These are phyloP conservation scores for Drosophila paranaensis DNA, from an alignment of 2,888 invertebrate species.

Conservation along the genomic window DNA sequence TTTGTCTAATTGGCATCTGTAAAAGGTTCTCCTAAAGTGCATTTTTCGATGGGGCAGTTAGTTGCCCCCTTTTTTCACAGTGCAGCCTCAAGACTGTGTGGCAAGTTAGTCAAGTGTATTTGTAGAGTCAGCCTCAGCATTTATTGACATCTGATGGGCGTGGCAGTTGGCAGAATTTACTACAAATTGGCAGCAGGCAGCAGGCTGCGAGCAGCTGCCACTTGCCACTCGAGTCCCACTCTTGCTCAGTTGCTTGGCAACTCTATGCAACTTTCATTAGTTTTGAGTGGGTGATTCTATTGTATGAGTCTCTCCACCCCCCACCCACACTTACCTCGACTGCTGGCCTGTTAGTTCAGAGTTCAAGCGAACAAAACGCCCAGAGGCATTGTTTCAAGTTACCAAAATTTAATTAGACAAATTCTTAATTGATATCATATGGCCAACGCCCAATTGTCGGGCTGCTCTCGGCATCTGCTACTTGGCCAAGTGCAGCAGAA, in stretches of 20 bases:
- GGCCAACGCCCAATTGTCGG: conserved; percentile 65
- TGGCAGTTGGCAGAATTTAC: conserved; percentile 70
- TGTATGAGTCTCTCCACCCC: conserved; percentile 19
- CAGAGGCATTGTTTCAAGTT: conserved; percentile 73
- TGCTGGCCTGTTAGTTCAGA: conserved; percentile 33
- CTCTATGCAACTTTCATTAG: conserved; percentile 66
- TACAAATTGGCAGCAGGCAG: conserved; percentile 69
- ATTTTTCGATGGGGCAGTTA: conserved; percentile 13
- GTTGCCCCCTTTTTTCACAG: background rate
- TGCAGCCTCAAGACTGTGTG: conserved; percentile 35
- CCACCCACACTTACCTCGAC: background rate
- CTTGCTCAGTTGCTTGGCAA: conserved; percentile 36
- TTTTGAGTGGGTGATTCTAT: conserved; percentile 62
- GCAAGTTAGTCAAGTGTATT: conserved; percentile 60
- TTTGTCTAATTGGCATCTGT: conserved; percentile 61
- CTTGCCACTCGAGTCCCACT: conserved; percentile 39
- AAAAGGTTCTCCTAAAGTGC: conserved; percentile 37
- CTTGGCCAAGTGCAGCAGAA: conserved; percentile 39
- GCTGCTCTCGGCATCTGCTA: conserved; percentile 18
- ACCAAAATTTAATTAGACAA: conserved; percentile 80
- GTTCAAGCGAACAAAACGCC: conserved; percentile 69
- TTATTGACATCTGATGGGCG: conserved; percentile 77
- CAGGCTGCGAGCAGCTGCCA: conserved; percentile 29
- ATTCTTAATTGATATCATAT: conserved; percentile 81
- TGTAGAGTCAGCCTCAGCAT: conserved; percentile 52